Percentiles rank a stretch among this genome's conserved stretches.
Evolutionary conservation across 2,888 invertebrate species (phyloP).

Genomic region (Brachyptera putata): DNA sequence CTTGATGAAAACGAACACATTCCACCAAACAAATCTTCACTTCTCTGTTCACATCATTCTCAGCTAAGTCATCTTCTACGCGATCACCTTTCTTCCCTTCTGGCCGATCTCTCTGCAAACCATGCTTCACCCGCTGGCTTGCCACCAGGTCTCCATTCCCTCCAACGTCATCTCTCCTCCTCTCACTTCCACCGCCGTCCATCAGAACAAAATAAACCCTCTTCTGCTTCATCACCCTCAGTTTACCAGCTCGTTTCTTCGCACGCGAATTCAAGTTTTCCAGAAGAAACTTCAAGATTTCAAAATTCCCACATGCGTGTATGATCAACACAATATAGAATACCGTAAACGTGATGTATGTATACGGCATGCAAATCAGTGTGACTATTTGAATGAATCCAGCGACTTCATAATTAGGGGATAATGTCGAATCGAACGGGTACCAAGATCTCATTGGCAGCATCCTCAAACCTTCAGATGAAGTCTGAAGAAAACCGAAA

Average conservation of each 20-base stretch:
- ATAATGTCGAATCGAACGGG: not conserved
- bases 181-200: no score
- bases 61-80: no score
- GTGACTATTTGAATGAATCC: slow-evolving; percentile 3
- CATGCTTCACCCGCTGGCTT: no score
- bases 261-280: not conserved
- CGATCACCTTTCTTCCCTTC: no score
- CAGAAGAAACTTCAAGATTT: not conserved
- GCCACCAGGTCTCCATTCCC: no score
- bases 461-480: not conserved
- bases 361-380: slow-evolving; percentile 2
- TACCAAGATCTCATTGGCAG: slow-evolving; percentile 5
- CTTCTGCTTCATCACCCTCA: not conserved
- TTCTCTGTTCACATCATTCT: no score
- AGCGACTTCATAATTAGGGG: slow-evolving; percentile 14
- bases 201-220: no score
- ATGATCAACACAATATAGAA: slow-evolving; percentile 14
- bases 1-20: not conserved
- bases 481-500: not conserved
- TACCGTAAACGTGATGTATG: slow-evolving; percentile 8
- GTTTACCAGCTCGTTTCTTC: not conserved
- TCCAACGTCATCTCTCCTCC: no score
- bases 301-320: slow-evolving; percentile 10
- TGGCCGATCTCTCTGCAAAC: no score
- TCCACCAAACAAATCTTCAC: not conserved